Evolutionary conservation across 2,113 vertebrate species (phyloP), one percentile per base, ranked within the genome.

Genomic region (Asarcornis scutulata): DNA sequence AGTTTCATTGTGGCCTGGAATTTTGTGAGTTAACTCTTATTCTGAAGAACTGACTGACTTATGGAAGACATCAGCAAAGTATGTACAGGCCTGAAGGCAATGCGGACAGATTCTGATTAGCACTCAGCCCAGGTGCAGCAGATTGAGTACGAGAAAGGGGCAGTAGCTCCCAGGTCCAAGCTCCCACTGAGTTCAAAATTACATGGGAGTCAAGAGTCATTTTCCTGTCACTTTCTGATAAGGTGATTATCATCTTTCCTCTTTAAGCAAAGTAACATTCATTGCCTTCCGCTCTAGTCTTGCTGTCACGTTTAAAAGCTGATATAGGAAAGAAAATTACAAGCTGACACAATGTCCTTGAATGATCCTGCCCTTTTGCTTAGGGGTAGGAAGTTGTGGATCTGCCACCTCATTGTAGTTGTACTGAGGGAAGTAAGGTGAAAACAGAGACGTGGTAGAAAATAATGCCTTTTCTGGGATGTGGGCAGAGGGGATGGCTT

Each of bases 171-270:
- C 20, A 83, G 48, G 85, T 66, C 44, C 55, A 76, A 58, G 17
- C 20, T 88, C 63, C 32, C 14, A 72, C 56, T 13, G 34, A 56
- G 66, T 89, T 95, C 81, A 89, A 68, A 89, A 88, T 72, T 71
- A 72, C 34, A 34, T 42, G 29, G 60, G 42, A 91, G 31, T 46
- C 56, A 82, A 66, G 36, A 94, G 64, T 56, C 8, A 89, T 91
- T 95, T 88, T 91, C 26, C 79, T 88, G 71, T 91, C 67, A 21
- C 48, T 89, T 94, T 73, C 78, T 94, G 93, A 69, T 89, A 93
- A 89, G 44, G 66, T 91, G 84, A 85, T 93, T 94, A 88, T 88
- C 62, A 85, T 96, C 71, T 89, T 78, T 75, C 44, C 7, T 87
- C 77, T 72, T 89, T 73, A 83, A 85, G 82, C 29, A 73, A 85